Percentiles rank a stretch among this genome's conserved stretches.
These are phyloP conservation scores for Okamejei kenojei DNA, from an alignment of 2,797 vertebrate genomes.

Conservation along the genomic window DNA sequence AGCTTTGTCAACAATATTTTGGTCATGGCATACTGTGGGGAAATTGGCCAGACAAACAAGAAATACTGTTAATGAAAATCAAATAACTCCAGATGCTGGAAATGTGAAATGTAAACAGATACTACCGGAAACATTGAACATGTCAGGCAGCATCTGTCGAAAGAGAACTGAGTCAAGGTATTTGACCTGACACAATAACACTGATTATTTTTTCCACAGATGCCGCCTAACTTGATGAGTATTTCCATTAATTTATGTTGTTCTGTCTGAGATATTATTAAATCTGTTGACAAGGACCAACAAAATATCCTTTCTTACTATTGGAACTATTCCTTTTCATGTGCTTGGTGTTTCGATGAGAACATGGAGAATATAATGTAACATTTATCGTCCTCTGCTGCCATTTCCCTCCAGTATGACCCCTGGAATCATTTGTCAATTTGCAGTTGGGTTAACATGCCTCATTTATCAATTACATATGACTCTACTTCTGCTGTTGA, in stretches of 20 bases:
- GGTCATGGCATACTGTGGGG: neutral
- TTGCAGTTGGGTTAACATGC: neutral
- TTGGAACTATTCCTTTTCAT: neutral
- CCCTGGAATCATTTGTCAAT: neutral
- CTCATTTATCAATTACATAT: neutral
- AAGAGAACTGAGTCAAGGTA: no score
- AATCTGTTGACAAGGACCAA: neutral
- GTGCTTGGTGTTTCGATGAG: neutral
- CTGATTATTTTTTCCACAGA: no score
- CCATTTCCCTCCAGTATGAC: neutral
- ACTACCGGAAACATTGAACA: no score
- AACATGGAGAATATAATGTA: neutral
- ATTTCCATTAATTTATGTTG: no score
- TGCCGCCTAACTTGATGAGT: no score
- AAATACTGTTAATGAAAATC: neutral
- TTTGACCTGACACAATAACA: no score
- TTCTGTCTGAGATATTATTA: neutral
- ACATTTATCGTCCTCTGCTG: neutral
- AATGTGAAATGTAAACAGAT: no score
- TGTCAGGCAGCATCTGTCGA: no score
- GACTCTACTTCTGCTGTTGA: neutral
- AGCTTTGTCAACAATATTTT: neutral
- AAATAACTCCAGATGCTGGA: no score
- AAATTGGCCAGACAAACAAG: neutral
- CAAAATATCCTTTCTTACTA: neutral